Conservation (phyloP, 2,113 vertebrate genomes). For the Phoxinus phoxinus region DNA sequence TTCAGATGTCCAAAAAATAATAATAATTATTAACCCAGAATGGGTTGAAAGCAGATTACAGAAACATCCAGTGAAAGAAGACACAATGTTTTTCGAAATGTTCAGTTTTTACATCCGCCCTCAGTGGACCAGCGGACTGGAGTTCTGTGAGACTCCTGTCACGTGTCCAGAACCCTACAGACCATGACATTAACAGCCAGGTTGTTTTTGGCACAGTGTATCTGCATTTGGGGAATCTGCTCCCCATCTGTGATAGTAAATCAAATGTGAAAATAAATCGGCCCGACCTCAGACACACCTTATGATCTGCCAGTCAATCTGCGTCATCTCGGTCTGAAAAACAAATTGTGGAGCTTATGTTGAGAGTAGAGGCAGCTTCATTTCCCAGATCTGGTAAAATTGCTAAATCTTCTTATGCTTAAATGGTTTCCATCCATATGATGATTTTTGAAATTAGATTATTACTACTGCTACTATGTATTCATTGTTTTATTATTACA, state of each 20-base stretch:
- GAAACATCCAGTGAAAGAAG: neutral
- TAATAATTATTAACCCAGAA: neutral
- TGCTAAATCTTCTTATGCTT: neutral
- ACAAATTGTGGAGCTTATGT: neutral
- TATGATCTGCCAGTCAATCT: neutral
- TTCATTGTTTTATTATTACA: too few species aligned
- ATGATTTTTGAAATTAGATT: neutral
- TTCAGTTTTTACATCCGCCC: neutral
- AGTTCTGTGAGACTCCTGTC: neutral
- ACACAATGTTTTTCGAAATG: neutral
- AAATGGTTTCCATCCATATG: neutral
- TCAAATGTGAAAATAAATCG: neutral
- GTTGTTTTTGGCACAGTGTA: neutral
- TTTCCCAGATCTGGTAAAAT: neutral
- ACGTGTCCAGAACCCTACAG: neutral
- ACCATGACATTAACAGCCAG: neutral
- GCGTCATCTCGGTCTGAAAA: neutral
- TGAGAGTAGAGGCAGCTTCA: neutral
- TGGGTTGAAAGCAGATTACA: neutral
- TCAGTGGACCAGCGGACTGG: neutral
- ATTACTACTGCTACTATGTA: too few species aligned
- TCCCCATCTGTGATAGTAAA: neutral
- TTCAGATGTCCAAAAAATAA: neutral
- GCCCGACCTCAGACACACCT: neutral
- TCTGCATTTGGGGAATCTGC: neutral